Conservation (phyloP, 2,113 vertebrate species). For the Solea senegalensis region DNA sequence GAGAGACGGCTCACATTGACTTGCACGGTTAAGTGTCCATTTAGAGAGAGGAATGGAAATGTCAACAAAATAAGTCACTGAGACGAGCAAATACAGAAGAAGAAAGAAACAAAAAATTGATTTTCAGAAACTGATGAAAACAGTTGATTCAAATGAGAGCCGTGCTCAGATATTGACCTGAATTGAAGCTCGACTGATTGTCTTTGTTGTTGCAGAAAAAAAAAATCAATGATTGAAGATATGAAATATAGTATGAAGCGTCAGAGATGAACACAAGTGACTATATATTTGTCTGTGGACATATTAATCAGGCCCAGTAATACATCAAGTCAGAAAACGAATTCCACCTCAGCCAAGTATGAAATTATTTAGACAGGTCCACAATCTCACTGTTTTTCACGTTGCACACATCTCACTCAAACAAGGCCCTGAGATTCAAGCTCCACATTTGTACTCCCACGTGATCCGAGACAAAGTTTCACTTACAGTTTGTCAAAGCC, state of each 20-base stretch:
- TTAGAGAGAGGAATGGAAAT: slow-evolving; percentile 54
- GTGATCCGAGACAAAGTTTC: slow-evolving; percentile 9
- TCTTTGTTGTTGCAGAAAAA: slow-evolving; percentile 35
- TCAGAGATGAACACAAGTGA: slow-evolving; percentile 63
- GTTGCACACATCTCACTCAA: slow-evolving; percentile 2
- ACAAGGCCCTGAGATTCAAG: not conserved
- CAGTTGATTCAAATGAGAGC: slow-evolving; percentile 52
- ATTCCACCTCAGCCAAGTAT: slow-evolving; percentile 28
- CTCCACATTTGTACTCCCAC: slow-evolving; percentile 3
- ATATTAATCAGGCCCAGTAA: slow-evolving; percentile 9
- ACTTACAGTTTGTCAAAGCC: slow-evolving; percentile 21
- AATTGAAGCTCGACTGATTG: slow-evolving; percentile 66
- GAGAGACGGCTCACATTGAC: slow-evolving; percentile 26
- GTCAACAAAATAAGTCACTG: slow-evolving; percentile 45
- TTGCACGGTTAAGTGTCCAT: slow-evolving; percentile 24
- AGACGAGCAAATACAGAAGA: slow-evolving; percentile 47
- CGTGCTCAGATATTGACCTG: slow-evolving; percentile 50
- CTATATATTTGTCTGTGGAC: slow-evolving; percentile 62
- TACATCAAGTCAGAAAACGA: slow-evolving; percentile 56
- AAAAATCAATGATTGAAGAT: slow-evolving; percentile 63
- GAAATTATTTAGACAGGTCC: slow-evolving; percentile 60
- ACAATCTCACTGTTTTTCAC: slow-evolving; percentile 36
- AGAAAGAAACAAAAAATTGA: slow-evolving; percentile 25
- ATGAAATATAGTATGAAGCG: slow-evolving; percentile 34
- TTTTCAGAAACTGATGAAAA: slow-evolving; percentile 40